A percentile compares a stretch with the other conserved stretches of the same genome.
Conservation (phyloP, 2,888 invertebrate species). For the Dasypogon diadema region DNA sequence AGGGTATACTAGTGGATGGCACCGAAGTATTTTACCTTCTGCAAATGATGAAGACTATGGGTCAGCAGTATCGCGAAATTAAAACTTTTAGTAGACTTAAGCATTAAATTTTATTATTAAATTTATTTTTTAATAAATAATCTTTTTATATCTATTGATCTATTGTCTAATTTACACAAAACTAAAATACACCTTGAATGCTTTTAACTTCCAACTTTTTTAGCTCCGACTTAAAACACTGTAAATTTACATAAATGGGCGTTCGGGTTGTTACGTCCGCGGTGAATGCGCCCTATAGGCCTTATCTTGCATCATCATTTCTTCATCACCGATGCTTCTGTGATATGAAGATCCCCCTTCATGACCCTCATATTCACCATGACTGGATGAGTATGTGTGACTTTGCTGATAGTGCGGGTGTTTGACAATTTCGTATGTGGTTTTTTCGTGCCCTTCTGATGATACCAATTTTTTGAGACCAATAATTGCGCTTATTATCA, state of each 20-base stretch:
- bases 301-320: constrained; percentile 75
- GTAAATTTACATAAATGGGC: no score
- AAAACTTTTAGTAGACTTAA: background rate
- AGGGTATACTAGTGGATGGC: constrained; percentile 67
- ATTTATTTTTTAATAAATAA: constrained; percentile 16
- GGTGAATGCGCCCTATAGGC: constrained; percentile 72
- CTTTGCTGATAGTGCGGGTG: constrained; percentile 85
- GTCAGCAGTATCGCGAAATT: background rate
- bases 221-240: background rate
- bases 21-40: constrained; percentile 62
- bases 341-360: constrained; percentile 73
- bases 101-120: background rate
- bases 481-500: constrained; percentile 82
- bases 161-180: background rate
- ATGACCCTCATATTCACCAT: constrained; percentile 75
- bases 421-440: constrained; percentile 87
- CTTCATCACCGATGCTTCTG: constrained; percentile 71
- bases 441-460: constrained; percentile 79
- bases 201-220: background rate
- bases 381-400: constrained; percentile 78
- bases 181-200: background rate
- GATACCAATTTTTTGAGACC: constrained; percentile 84
- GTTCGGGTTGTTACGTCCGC: constrained; percentile 7
- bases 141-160: background rate
- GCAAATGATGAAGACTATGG: constrained; percentile 5